Conservation (phyloP, 2,113 vertebrate species). For the Nematolebias whitei region DNA sequence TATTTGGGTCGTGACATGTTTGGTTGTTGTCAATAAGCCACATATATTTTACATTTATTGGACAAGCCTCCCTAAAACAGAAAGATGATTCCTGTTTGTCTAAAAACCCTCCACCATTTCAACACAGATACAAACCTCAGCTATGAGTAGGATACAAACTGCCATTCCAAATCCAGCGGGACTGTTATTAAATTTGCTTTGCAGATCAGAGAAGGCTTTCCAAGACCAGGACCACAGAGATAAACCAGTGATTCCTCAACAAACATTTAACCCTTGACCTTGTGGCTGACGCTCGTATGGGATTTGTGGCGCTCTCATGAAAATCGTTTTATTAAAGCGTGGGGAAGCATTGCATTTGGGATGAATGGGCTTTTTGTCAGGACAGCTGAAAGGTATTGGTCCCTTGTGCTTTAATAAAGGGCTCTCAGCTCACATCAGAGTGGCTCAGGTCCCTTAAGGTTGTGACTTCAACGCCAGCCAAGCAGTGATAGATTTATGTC, state of each 20-base stretch:
- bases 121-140: neutral
- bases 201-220: constrained; percentile 1
- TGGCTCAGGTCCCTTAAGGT: constrained; percentile 11
- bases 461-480: constrained; percentile 21
- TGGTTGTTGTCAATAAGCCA: constrained; percentile 5
- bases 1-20: neutral
- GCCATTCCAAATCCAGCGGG: constrained; percentile 15
- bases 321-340: constrained; percentile 18
- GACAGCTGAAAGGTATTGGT: constrained; percentile 20
- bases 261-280: constrained; percentile 25
- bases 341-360: constrained; percentile 14
- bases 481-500: constrained; percentile 23
- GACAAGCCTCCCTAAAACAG: neutral
- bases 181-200: constrained; percentile 10
- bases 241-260: constrained; percentile 18
- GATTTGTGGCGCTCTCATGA: constrained; percentile 16
- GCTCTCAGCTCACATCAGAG: constrained; percentile 26
- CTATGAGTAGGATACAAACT: constrained; percentile 16
- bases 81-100: neutral
- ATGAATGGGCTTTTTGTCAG: constrained; percentile 23
- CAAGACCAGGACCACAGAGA: constrained; percentile 17
- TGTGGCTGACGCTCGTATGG: constrained; percentile 1
- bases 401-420: constrained; percentile 40
- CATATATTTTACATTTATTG: constrained; percentile 1
- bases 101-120: neutral